Evolutionary conservation across 2,797 vertebrate species (phyloP).

Genomic region (Pyrocephalus nanus): DNA sequence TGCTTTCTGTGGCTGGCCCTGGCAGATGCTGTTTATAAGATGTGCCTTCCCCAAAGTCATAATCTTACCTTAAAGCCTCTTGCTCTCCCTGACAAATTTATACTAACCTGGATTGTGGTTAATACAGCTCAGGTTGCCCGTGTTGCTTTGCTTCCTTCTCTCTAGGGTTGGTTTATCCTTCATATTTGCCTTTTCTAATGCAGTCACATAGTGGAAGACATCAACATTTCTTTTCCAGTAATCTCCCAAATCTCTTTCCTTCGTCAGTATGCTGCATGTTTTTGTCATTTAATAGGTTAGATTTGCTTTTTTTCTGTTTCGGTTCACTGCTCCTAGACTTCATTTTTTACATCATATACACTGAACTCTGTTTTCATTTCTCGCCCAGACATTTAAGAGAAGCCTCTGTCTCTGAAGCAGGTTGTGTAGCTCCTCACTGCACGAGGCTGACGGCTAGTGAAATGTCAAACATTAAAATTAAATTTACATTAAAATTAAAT

Average conservation of each 20-base stretch:
- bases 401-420: neutral
- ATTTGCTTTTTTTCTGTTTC: neutral
- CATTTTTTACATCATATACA: constrained; percentile 22
- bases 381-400: neutral
- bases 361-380: constrained; percentile 42
- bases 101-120: constrained; percentile 41
- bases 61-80: constrained; percentile 56
- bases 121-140: constrained; percentile 39
- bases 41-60: neutral
- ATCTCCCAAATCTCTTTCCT: constrained; percentile 26
- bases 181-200: constrained; percentile 25
- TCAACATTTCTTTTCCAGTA: constrained; percentile 17
- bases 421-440: neutral
- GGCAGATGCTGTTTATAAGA: neutral
- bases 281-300: neutral
- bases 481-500: constrained; percentile 54
- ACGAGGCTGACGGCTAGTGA: neutral
- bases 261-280: neutral
- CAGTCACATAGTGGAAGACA: constrained; percentile 14
- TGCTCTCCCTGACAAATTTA: constrained; percentile 37
- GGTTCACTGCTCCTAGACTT: constrained; percentile 2
- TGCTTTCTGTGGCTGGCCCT: neutral
- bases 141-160: constrained; percentile 7
- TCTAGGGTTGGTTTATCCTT: constrained; percentile 9
- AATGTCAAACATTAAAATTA: constrained; percentile 32